phyloP scores from a whole-genome alignment of 2,797 vertebrate genomes.

The Parauchenoglanis ngamensis region DNA sequence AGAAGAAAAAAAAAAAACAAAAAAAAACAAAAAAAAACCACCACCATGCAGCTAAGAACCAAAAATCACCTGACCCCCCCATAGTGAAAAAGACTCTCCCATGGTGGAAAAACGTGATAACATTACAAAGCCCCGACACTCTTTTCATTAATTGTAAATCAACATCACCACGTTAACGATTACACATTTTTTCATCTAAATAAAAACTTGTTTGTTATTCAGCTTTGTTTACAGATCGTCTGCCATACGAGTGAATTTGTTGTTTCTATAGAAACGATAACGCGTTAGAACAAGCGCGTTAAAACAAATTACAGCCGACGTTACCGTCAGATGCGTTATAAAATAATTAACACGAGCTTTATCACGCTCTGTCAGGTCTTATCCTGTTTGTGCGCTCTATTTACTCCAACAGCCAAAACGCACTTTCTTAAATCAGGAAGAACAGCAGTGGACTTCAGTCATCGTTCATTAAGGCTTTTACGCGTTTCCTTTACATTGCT shows the following conservation, averaged over 20 bases:
- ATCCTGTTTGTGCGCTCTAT: conserved; percentile 1
- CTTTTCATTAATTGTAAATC: not conserved
- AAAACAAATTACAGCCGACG: not conserved
- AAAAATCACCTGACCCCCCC: not conserved
- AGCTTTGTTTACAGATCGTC: not conserved
- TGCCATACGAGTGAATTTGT: not conserved
- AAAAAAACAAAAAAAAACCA: too few relatives aligned
- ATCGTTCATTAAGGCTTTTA: not conserved
- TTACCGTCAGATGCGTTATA: not conserved
- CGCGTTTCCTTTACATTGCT: not conserved
- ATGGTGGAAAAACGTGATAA: not conserved
- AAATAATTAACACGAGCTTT: not conserved
- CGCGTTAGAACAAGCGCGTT: not conserved
- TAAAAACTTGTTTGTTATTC: not conserved
- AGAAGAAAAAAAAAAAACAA: too few relatives aligned
- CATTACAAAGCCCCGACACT: not conserved
- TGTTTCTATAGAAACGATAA: not conserved
- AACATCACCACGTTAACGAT: not conserved
- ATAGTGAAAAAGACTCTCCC: not conserved
- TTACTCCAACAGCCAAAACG: not conserved
- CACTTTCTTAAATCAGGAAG: conserved; percentile 1
- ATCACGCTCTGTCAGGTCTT: not conserved
- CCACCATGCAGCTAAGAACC: not conserved
- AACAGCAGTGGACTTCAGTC: not conserved
- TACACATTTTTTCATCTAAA: not conserved